phyloP scores from a whole-genome alignment of 2,113 vertebrate genomes.

The Caranx melampygus region DNA sequence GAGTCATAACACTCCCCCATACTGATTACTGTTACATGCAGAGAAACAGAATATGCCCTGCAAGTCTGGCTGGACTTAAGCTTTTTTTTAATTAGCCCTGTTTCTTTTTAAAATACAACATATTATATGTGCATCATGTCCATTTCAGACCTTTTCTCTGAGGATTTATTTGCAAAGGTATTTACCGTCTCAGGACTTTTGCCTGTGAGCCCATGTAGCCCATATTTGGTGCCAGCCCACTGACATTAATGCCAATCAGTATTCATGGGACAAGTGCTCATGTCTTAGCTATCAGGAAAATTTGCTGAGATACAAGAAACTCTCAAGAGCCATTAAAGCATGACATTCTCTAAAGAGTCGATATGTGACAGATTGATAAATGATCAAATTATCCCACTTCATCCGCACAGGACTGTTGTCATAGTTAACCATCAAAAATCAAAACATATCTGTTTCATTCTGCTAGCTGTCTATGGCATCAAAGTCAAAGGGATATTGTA shows the following conservation, averaged over 20 bases:
- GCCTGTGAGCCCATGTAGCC: not conserved
- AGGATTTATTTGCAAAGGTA: conserved; percentile 3
- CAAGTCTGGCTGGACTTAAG: not conserved
- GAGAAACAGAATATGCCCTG: no score
- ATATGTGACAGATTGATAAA: conserved; percentile 82
- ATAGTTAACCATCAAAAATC: conserved; percentile 77
- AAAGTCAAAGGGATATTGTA: conserved; percentile 75
- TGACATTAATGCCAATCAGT: conserved; percentile 60
- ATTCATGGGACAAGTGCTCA: conserved; percentile 56
- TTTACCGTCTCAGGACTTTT: not conserved
- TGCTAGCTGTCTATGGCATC: conserved; percentile 72
- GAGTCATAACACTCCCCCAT: no score
- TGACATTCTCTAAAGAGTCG: conserved; percentile 61
- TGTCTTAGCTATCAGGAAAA: conserved; percentile 50
- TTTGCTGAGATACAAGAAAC: conserved; percentile 74
- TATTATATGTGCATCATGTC: not conserved
- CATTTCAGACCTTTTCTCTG: not conserved
- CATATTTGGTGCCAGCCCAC: conserved; percentile 6
- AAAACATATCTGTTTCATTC: conserved; percentile 73
- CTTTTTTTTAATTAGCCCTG: not conserved
- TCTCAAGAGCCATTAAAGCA: conserved; percentile 61
- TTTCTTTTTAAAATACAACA: not conserved
- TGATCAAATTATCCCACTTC: conserved; percentile 76
- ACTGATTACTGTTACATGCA: no score
- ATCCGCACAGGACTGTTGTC: conserved; percentile 57